Evolutionary conservation across 2,113 vertebrate species (phyloP), one percentile per base, ranked within the genome.

Genomic region (Spea bombifrons): DNA sequence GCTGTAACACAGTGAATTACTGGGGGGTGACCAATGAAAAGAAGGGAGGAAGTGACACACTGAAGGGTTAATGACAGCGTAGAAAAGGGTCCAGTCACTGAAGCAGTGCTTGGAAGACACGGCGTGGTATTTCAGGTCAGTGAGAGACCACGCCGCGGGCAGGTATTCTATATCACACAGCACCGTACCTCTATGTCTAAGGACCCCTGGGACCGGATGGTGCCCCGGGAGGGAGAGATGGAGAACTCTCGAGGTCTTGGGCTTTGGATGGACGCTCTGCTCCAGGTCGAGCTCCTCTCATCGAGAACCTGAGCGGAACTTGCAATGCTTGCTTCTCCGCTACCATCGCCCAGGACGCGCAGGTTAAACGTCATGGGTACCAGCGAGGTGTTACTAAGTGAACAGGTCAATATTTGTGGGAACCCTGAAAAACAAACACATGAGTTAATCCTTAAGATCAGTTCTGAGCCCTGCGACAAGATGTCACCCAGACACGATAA

Each of bases 331-430:
- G 86, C 78, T 3, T 72, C 74, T 4, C 90, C 93, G 0, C 0
- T 4, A 1, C 96, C 93, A 0, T 96, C 94, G 8, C 90, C 92
- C 3, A 90, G 90, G 64, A 98, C 55, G 2, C 81, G 87, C 10
- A 98, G 89, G 67, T 45, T 84, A 86, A 97, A 96, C 16, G 81
- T 89, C 92, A 96, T 87, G 0, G 94, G 86, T 65, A 95, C 90
- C 81, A 91, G 81, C 47, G 91, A 94, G 0, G 93, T 94, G 81
- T 95, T 97, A 81, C 52, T 90, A 76, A 98, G 90, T 48, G 86
- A 86, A 75, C 90, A 97, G 0, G 76, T 85, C 69, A 92, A 61
- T 3, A 88, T 94, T 10, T 5, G 53, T 70, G 94, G 91, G 83
- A 97, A 97, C 59, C 94, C 94, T 97, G 64, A 5, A 76, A 13